These are phyloP conservation scores for Abramis brama DNA, from an alignment of 2,113 vertebrate genomes.

Conservation along the genomic window DNA sequence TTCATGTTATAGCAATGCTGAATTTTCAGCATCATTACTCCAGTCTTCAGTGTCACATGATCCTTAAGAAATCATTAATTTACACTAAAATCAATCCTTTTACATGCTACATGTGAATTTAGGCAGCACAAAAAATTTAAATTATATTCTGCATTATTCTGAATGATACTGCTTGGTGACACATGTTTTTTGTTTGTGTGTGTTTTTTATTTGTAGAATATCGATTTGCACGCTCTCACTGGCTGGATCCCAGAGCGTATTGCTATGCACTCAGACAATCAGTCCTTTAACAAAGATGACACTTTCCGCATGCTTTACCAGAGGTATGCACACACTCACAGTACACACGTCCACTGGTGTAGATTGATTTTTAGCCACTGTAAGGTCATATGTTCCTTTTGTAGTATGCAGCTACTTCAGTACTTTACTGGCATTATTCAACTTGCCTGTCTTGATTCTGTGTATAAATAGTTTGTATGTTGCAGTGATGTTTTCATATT, in stretches of 20 bases:
- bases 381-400: neutral
- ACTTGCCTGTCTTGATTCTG: neutral
- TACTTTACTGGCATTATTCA: neutral
- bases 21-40: neutral
- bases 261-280: slow-evolving; percentile 99
- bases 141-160: neutral
- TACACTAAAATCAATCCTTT: neutral
- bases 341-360: neutral
- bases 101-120: neutral
- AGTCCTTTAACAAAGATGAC: slow-evolving; percentile 91
- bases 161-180: no score
- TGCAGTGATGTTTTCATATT: neutral
- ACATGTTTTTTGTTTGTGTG: neutral
- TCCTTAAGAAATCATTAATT: neutral
- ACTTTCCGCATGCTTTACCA: slow-evolving; percentile 98
- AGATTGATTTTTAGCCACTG: neutral
- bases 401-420: neutral
- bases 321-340: slow-evolving; percentile 76
- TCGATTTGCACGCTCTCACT: slow-evolving; percentile 95
- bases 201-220: slow-evolving; percentile 80
- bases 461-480: neutral
- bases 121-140: neutral
- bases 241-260: slow-evolving; percentile 99
- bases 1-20: neutral
- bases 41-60: neutral